phyloP scores from a whole-genome alignment of 2,888 invertebrate species.

The Eledone cirrhosa region DNA sequence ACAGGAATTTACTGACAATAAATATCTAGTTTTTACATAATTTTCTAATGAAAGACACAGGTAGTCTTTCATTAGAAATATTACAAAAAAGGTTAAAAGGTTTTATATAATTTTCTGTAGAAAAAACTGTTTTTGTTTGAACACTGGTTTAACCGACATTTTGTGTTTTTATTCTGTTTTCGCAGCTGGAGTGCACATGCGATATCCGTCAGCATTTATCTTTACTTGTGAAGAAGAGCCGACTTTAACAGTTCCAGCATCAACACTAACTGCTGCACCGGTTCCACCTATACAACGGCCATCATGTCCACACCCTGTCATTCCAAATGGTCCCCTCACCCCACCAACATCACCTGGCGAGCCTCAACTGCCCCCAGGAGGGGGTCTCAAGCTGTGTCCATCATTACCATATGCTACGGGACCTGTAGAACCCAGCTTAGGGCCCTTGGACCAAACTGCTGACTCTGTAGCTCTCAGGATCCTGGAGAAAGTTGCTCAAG shows the following conservation, averaged over 20 bases:
- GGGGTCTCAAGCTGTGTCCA: slow-evolving; percentile 42
- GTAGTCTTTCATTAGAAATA: too few relatives aligned
- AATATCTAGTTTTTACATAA: too few relatives aligned
- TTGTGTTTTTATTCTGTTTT: slow-evolving; percentile 56
- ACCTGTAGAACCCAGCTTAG: slow-evolving; percentile 40
- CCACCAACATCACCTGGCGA: slow-evolving; percentile 62
- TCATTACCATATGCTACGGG: slow-evolving; percentile 34
- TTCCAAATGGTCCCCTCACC: slow-evolving; percentile 47
- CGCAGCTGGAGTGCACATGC: slow-evolving; percentile 90
- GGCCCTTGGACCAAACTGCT: slow-evolving; percentile 38
- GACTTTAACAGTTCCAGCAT: slow-evolving; percentile 47
- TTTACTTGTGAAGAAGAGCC: slow-evolving; percentile 69
- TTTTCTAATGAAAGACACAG: too few relatives aligned
- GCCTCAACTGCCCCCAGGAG: slow-evolving; percentile 39
- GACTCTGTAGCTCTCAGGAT: slow-evolving; percentile 44
- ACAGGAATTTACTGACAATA: too few relatives aligned
- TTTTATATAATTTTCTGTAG: too few relatives aligned
- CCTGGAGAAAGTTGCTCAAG: slow-evolving; percentile 75
- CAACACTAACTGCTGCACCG: slow-evolving; percentile 30
- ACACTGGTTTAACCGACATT: too few relatives aligned
- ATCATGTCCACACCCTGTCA: slow-evolving; percentile 44
- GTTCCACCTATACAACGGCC: slow-evolving; percentile 35
- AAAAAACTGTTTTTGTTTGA: too few relatives aligned
- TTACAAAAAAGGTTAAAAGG: too few relatives aligned
- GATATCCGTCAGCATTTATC: slow-evolving; percentile 94